phyloP scores from a whole-genome alignment of 2,113 vertebrate genomes.

The Aplodontia rufa region DNA sequence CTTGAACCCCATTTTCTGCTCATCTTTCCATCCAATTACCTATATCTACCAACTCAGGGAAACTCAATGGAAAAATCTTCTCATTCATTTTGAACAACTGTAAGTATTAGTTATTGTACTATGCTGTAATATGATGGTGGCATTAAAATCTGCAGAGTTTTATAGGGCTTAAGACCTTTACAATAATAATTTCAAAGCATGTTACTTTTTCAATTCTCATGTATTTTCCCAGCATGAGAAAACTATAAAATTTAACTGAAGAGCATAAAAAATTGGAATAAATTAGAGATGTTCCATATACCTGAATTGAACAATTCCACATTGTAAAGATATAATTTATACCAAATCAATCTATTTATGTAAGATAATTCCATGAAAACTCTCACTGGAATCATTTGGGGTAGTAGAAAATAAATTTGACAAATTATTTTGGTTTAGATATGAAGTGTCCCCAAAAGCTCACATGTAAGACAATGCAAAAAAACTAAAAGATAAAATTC shows the following conservation, averaged over 20 bases:
- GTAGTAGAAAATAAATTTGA: neutral
- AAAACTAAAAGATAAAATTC: too few relatives aligned
- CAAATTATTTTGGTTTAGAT: too few relatives aligned
- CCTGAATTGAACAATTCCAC: neutral
- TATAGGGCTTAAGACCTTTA: neutral
- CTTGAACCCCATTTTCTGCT: slow-evolving; percentile 51
- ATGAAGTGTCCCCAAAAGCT: too few relatives aligned
- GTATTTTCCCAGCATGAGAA: neutral
- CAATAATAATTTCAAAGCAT: neutral
- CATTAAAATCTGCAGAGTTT: slow-evolving; percentile 20
- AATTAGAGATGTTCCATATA: neutral
- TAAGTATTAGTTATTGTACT: slow-evolving; percentile 30
- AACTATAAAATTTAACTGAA: slow-evolving; percentile 35
- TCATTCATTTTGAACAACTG: slow-evolving; percentile 40
- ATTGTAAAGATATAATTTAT: slow-evolving; percentile 1
- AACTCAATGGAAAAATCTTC: neutral
- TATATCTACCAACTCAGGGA: neutral
- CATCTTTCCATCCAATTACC: slow-evolving; percentile 35
- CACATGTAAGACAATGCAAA: too few relatives aligned
- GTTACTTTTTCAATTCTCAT: neutral
- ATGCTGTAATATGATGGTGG: neutral
- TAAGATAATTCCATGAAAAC: slow-evolving; percentile 19
- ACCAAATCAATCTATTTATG: neutral
- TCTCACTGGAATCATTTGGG: neutral
- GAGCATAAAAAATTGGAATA: neutral